Base-by-base conservation (phyloP, 2,888 invertebrate species). In the Lomographa bimaculata region DNA sequence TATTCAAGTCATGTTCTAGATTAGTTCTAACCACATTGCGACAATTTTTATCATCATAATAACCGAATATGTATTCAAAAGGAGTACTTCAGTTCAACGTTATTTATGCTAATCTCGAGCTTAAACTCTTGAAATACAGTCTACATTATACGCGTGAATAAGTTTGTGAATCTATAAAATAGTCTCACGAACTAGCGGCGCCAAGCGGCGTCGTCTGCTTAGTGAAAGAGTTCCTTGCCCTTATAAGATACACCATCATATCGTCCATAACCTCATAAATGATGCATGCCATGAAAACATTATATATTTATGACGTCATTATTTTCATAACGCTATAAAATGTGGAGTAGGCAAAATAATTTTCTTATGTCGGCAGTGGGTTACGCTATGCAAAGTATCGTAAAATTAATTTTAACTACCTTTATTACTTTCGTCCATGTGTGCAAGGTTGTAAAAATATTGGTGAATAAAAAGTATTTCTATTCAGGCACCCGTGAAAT, bases 61-160 rank as follows among this genome's bases (percentile, higher is more conserved):
- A 79, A 71, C 71, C 66, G 71, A 78, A 82, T 86, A 80, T 78
- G 71, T 83, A 86, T 86, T 85, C 85, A 72, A 74, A 73, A 67
- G 60, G 51, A 59, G 71, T 71, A 59, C 67, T 71, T 63, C n/a
- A 66, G 60, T 64, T 62, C 5, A 36, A 20, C 7, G 7, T 37
- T 8, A 9, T 17, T 17, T 25, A 32, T 19, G 32, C 10, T 10
- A 46, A 40, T 49, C 38, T 46, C 17, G 12, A 34, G 70, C 58
- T 55, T 74, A 70, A 21, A 1, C 0, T 35, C 7, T 47, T 7
- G 43, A 3, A 8, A 61, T 67, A 76, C 50, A 48, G 63, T 32
- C 37, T 42, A 54, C 7, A 41, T 19, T 41, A 35, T 35, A 20
- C 24, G 48, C 49, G 53, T 11, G 26, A 43, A 19, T 46, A 51